Evolutionary conservation across 2,888 invertebrate genomes (phyloP).

Genomic region (Galerucella pusilla): DNA sequence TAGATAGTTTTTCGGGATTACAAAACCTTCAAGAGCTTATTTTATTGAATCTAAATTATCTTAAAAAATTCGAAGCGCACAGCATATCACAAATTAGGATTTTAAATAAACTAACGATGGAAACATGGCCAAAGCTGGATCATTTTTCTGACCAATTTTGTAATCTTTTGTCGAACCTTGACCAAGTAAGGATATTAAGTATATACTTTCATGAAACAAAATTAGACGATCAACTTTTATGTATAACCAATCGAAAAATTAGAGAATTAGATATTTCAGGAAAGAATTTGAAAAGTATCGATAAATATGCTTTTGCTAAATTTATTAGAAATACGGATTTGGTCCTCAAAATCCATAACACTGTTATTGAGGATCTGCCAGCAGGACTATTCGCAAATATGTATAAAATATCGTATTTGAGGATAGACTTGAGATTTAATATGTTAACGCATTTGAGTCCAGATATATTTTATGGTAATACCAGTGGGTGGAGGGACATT

Average conservation of each 20-base stretch:
- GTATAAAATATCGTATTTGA: slow-evolving; percentile 82
- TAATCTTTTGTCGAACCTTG: slow-evolving; percentile 77
- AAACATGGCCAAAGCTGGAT: slow-evolving; percentile 81
- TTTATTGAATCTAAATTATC: slow-evolving; percentile 77
- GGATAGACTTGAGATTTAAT: slow-evolving; percentile 85
- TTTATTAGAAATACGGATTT: slow-evolving; percentile 81
- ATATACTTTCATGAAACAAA: slow-evolving; percentile 80
- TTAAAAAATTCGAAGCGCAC: slow-evolving; percentile 80
- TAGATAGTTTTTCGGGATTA: slow-evolving; percentile 78
- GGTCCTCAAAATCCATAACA: slow-evolving; percentile 80
- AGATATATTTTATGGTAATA: slow-evolving; percentile 87
- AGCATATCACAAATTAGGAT: slow-evolving; percentile 78
- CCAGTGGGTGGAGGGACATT: slow-evolving; percentile 87
- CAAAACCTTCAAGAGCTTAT: slow-evolving; percentile 79
- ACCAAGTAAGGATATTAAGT: slow-evolving; percentile 79
- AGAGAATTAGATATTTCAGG: slow-evolving; percentile 86
- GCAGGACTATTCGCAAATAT: slow-evolving; percentile 82
- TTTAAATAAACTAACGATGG: slow-evolving; percentile 76
- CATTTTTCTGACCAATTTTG: slow-evolving; percentile 72
- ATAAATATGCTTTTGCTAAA: slow-evolving; percentile 81
- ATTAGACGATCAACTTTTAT: slow-evolving; percentile 80
- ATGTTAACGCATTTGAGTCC: slow-evolving; percentile 82
- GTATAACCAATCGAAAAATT: slow-evolving; percentile 82
- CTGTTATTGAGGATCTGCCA: slow-evolving; percentile 82
- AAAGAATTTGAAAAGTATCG: slow-evolving; percentile 76